Conservation (phyloP, 2,888 invertebrate species). For the Sclerodermus sp. region DNA sequence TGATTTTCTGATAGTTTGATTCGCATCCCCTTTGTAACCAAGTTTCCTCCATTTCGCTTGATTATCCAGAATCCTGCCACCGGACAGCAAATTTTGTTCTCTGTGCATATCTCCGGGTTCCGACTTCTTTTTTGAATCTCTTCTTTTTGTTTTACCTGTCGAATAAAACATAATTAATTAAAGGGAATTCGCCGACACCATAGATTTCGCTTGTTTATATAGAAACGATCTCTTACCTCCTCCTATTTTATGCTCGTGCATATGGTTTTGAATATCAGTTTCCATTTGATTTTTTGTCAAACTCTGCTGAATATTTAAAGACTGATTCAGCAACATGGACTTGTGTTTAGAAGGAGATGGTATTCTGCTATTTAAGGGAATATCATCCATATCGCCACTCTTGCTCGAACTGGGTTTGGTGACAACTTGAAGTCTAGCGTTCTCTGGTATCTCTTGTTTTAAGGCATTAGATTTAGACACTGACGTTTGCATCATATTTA, state of each 20-base stretch:
- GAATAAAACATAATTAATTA: slow-evolving; percentile 7
- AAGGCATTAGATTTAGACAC: slow-evolving; percentile 51
- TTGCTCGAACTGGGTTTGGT: slow-evolving; percentile 48
- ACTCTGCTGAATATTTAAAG: slow-evolving; percentile 39
- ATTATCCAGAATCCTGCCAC: slow-evolving; percentile 54
- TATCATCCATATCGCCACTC: slow-evolving; percentile 50
- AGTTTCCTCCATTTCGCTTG: slow-evolving; percentile 53
- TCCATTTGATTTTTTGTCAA: slow-evolving; percentile 46
- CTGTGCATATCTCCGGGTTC: slow-evolving; percentile 61
- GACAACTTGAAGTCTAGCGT: slow-evolving; percentile 33
- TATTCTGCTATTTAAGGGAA: slow-evolving; percentile 55
- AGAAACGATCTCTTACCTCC: slow-evolving; percentile 45
- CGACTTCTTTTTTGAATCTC: slow-evolving; percentile 65
- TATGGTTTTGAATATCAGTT: slow-evolving; percentile 50
- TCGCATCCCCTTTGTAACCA: slow-evolving; percentile 45
- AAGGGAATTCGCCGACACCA: not conserved
- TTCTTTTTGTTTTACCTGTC: slow-evolving; percentile 58
- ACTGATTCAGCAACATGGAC: slow-evolving; percentile 40
- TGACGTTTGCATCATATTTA: slow-evolving; percentile 47
- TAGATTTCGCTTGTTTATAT: not conserved
- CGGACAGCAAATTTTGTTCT: slow-evolving; percentile 57
- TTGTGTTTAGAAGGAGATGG: slow-evolving; percentile 54
- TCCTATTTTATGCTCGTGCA: slow-evolving; percentile 55
- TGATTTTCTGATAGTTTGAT: slow-evolving; percentile 53
- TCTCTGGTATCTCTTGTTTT: slow-evolving; percentile 46